These are phyloP conservation scores for Protobothrops flavoviridis DNA, from an alignment of 2,113 vertebrate species.

Conservation along the genomic window DNA sequence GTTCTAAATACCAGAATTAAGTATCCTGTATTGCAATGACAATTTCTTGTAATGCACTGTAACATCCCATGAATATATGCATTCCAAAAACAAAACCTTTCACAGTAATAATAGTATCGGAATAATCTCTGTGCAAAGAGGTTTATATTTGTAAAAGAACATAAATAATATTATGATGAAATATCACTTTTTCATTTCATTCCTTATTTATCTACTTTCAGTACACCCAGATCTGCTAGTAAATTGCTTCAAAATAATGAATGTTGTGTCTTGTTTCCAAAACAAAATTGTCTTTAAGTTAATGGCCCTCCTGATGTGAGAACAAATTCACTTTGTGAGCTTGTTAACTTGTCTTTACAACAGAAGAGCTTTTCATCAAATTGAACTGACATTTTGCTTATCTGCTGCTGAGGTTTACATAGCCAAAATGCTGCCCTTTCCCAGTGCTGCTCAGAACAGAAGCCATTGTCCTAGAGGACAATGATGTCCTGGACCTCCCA, in stretches of 20 bases:
- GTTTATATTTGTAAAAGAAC: conserved; percentile 27
- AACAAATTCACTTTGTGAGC: conserved; percentile 47
- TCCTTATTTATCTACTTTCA: conserved; percentile 40
- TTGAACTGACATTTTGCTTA: conserved; percentile 19
- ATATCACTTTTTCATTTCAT: conserved; percentile 48
- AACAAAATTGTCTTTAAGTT: conserved; percentile 44
- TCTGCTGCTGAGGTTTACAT: conserved; percentile 13
- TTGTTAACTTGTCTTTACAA: conserved; percentile 8
- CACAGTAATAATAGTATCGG: conserved; percentile 28
- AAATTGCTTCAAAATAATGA: conserved; percentile 51
- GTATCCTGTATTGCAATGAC: not conserved
- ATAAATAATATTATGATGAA: not conserved
- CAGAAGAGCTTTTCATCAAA: conserved; percentile 44
- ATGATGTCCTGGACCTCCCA: not conserved
- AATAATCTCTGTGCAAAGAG: conserved; percentile 18
- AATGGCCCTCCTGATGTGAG: conserved; percentile 20
- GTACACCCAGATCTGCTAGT: conserved; percentile 31
- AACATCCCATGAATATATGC: not conserved
- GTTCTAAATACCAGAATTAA: conserved; percentile 17
- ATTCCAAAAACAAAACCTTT: conserved; percentile 23
- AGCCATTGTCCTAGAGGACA: not conserved
- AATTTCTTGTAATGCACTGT: not conserved
- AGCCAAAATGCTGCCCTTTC: not conserved
- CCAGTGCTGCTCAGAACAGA: not conserved
- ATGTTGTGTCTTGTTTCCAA: conserved; percentile 52